Base-by-base conservation (phyloP, 2,888 invertebrate genomes). In the Ypsolopha sequella region DNA sequence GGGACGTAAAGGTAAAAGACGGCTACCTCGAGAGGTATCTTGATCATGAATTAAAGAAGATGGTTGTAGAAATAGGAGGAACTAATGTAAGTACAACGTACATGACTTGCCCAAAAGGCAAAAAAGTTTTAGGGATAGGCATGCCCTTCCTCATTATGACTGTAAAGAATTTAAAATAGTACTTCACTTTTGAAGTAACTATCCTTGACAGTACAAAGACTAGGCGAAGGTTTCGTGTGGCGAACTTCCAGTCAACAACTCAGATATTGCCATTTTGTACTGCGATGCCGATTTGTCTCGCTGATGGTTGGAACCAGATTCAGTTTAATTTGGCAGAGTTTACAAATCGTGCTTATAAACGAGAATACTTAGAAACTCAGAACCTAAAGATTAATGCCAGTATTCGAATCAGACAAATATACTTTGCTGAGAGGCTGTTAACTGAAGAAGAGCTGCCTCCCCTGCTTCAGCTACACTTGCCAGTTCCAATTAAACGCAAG, bases 281-380 rank as follows among this genome's bases (percentile, higher is more conserved):
- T 53, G 95, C 95, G 13, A 98, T 99, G 98, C 99, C 99, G 0
- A 95, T 99, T 89, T 91, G 95, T 57, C 85, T 97, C 53, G 94
- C 95, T 62, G 93, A 93, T 52, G 97, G 96, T 44, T 96, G 91
- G 92, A 92, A 92, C 67, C 92, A 93, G 80, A 96, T 99, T 58
- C 98, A 98, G 80, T 98, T 99, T 71, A 99, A 99, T 84, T 88
- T 99, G 63, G 95, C 96, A 8, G 99, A 99, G 77, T 99, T 99
- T 69, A 97, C 97, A 10, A 89, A 95, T 63, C 90, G 97, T 53
- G 99, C 99, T 8, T 99, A 99, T 70, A 97, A 98, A 58, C 95
- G 95, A 14, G 94, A 94, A 72, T 98, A 95, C 70, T 90, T 96
- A 58, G 97, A 98, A 82, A 96, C 96, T 0, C 90, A 95, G 51